Evolutionary conservation across 2,113 vertebrate species (phyloP), one percentile per base, ranked within the genome.

Genomic region (Zosterops japonicus): DNA sequence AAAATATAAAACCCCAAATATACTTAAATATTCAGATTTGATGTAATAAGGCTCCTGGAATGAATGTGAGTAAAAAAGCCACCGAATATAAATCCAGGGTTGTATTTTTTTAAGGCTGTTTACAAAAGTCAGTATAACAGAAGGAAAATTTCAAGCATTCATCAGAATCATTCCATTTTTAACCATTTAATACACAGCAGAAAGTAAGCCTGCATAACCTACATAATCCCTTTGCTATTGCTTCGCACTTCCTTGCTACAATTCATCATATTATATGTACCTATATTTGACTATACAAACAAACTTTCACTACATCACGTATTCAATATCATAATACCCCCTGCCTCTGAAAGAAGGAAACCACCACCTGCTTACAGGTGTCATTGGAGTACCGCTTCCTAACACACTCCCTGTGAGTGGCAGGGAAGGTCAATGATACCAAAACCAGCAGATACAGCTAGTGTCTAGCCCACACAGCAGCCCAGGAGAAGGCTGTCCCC

Each of bases 21-120:
- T 7, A 74, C 13, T 55, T 64, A 47, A 57, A 44, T 50, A 33
- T 82, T 65, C 24, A 35, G 15, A 56, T 57, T 41, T 44, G 15
- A 75, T 0, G 0, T 39, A 59, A 85, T 33, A 68, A 75, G 49
- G 9, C 3, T 5, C 4, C 21, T 59, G 21, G 29, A 6, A 11
- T 68, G 17, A 72, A 31, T 17, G 24, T 5, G 24, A 57, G n/a
- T 41, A 29, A 63, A 69, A 71, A 83, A 86, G 23, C 8, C 68
- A 95, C 25, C 57, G 25, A 61, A 39, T 57, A 70, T 35, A 16
- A 70, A 9, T 39, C 15, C 3, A 47, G 11, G 16, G 23, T 5
- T 70, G 8, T 35, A 72, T 41, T 71, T 53, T 75, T 78, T 21
- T 39, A 70, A 69, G n/a, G 19, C 4, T 78, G 17, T 59, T 82